phyloP scores from a whole-genome alignment of 2,113 vertebrate species.

The western clawed frog (Xenopus tropicalis) region DNA sequence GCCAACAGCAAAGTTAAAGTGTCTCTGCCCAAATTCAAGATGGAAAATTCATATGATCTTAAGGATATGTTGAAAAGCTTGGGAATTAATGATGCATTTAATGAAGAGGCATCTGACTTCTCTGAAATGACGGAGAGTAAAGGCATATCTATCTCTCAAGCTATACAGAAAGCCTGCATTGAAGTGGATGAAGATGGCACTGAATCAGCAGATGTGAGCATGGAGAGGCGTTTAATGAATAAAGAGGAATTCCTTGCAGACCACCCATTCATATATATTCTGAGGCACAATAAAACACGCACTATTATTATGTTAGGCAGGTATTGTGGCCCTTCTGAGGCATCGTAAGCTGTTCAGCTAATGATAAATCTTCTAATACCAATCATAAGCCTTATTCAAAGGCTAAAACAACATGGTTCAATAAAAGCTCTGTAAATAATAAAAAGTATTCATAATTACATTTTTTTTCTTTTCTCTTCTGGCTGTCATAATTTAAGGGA shows the following conservation, averaged over 20 bases:
- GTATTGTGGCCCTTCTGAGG: conserved; percentile 73
- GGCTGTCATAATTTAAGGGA: no score
- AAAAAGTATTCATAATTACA: no score
- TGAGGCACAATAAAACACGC: conserved; percentile 74
- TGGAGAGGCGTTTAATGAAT: conserved; percentile 70
- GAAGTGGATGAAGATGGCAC: conserved; percentile 70
- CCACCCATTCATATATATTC: conserved; percentile 69
- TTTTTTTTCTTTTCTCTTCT: no score
- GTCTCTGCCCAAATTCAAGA: conserved; percentile 70
- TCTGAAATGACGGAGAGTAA: conserved; percentile 71
- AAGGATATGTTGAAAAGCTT: conserved; percentile 64
- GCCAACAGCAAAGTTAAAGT: conserved; percentile 74
- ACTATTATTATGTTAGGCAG: conserved; percentile 66
- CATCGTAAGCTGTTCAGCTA: no score
- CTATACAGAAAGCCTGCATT: conserved; percentile 65
- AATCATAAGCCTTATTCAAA: no score
- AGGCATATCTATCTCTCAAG: conserved; percentile 63
- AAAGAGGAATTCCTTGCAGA: conserved; percentile 71
- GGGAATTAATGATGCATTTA: conserved; percentile 65
- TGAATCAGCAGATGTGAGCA: conserved; percentile 67
- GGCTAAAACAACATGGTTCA: no score
- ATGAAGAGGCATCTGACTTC: conserved; percentile 64
- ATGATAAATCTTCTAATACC: no score
- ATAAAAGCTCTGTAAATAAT: no score
- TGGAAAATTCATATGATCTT: conserved; percentile 62